phyloP scores from a whole-genome alignment of 2,888 invertebrate genomes.

The Miltochrista miniata region DNA sequence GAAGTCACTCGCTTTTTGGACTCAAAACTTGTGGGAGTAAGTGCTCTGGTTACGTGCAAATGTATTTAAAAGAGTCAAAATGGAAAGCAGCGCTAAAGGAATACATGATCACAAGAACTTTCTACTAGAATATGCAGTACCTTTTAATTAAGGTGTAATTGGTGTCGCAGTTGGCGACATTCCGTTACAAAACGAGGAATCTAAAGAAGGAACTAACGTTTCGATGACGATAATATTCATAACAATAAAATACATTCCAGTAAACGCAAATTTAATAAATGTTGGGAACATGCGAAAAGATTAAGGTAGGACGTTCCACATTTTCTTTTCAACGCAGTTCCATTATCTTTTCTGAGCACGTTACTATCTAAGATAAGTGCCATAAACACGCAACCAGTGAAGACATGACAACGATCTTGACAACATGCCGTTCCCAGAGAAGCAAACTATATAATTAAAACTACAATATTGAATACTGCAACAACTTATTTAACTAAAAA shows the following conservation, averaged over 20 bases:
- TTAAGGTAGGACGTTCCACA: constrained; percentile 20
- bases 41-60: constrained; percentile 51
- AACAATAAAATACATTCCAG: no score
- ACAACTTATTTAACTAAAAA: constrained; percentile 7
- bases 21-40: constrained; percentile 50
- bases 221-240: no score
- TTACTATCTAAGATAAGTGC: constrained; percentile 32
- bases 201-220: no score
- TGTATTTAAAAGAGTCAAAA: constrained; percentile 50
- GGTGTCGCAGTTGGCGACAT: background rate
- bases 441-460: constrained; percentile 44
- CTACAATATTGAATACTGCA: constrained; percentile 28
- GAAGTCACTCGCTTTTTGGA: constrained; percentile 55
- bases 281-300: constrained; percentile 23
- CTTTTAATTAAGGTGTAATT: constrained; percentile 33
- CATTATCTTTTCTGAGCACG: constrained; percentile 38
- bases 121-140: constrained; percentile 37
- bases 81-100: constrained; percentile 58
- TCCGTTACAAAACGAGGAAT: no score
- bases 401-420: constrained; percentile 51
- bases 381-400: constrained; percentile 45
- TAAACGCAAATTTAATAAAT: no score
- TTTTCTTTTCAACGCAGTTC: background rate
- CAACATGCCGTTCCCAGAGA: constrained; percentile 44
- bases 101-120: constrained; percentile 24